phyloP scores from a whole-genome alignment of 2,797 vertebrate species.

The Amblyraja radiata region DNA sequence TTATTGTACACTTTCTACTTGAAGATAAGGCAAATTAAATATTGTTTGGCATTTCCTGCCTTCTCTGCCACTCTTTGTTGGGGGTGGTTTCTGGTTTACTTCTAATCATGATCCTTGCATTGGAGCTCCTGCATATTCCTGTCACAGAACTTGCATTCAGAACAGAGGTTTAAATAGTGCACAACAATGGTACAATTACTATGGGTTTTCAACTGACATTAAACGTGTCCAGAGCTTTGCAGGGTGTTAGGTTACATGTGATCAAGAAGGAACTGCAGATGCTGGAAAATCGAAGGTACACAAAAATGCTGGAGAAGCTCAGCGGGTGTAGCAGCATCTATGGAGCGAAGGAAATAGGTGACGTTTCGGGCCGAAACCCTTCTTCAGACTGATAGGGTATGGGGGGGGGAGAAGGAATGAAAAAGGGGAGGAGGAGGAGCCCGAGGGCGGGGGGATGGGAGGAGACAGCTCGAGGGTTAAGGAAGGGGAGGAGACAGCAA shows the following conservation, averaged over 20 bases:
- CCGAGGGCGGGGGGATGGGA: too few relatives aligned
- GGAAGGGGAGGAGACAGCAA: too few relatives aligned
- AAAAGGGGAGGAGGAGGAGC: too few relatives aligned
- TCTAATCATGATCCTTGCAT: background rate
- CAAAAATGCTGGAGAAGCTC: too few relatives aligned
- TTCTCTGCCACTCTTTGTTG: background rate
- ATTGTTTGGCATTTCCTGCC: background rate
- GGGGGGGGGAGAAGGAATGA: too few relatives aligned
- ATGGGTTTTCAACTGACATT: slow-evolving; percentile 1
- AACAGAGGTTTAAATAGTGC: slow-evolving; percentile 16
- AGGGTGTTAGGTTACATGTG: background rate
- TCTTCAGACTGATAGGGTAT: too few relatives aligned
- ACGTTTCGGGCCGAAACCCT: too few relatives aligned
- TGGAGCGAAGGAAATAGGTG: too few relatives aligned
- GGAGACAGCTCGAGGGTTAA: too few relatives aligned
- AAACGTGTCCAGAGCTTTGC: slow-evolving; percentile 15
- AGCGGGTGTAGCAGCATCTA: too few relatives aligned
- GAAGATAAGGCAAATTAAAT: background rate
- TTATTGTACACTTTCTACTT: background rate
- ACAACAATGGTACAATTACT: slow-evolving; percentile 12
- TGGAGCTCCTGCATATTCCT: background rate
- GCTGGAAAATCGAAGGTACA: too few relatives aligned
- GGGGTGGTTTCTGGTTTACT: slow-evolving; percentile 27
- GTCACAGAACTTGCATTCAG: background rate
- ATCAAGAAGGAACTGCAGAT: too few relatives aligned